These are phyloP conservation scores for Corythornis vintsioides DNA, from an alignment of 2,113 vertebrate genomes.

Conservation along the genomic window DNA sequence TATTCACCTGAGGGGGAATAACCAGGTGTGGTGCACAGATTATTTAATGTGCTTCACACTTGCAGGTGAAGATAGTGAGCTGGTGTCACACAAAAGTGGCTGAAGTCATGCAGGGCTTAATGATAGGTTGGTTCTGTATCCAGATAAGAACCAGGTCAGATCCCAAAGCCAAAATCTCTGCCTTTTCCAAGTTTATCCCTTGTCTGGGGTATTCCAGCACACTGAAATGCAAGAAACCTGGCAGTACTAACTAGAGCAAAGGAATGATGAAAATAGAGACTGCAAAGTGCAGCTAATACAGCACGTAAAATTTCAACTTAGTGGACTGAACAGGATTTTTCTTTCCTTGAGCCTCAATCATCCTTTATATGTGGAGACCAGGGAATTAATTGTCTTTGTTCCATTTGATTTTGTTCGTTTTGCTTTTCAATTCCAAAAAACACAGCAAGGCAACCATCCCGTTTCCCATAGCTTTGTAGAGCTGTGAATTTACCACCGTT, in stretches of 20 bases:
- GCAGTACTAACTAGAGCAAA: neutral
- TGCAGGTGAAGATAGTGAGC: neutral
- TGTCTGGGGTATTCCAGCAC: neutral
- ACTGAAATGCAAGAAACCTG: neutral
- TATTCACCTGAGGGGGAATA: neutral
- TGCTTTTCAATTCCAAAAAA: neutral
- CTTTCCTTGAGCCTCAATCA: neutral
- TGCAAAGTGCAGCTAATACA: neutral
- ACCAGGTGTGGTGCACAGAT: too few relatives aligned
- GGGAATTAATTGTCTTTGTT: neutral
- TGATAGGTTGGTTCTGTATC: too few relatives aligned
- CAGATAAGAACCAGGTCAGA: neutral
- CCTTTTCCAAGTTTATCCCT: neutral
- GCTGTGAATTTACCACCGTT: neutral
- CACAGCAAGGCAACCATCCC: neutral
- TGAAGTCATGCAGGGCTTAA: neutral
- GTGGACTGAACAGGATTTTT: neutral
- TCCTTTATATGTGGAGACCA: neutral
- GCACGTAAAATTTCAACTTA: neutral
- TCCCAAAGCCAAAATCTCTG: neutral
- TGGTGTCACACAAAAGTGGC: neutral
- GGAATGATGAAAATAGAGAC: neutral
- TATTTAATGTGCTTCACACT: neutral
- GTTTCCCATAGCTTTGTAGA: neutral
- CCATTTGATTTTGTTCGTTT: neutral